phyloP scores from a whole-genome alignment of 1,140 invertebrate genomes.

The Ruditapes philippinarum region DNA sequence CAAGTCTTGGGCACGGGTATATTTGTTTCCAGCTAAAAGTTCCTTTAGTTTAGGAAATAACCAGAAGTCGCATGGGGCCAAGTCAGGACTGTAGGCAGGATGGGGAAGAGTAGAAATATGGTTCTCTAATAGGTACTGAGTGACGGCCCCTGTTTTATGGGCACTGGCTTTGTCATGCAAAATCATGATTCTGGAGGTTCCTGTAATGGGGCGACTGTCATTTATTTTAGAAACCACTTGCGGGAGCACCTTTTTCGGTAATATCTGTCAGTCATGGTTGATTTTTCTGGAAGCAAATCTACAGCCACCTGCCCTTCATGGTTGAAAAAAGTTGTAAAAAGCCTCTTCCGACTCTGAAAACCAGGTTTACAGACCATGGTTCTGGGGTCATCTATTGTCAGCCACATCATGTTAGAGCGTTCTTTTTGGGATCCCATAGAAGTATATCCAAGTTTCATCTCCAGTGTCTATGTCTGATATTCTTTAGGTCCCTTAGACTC shows the following conservation, averaged over 20 bases:
- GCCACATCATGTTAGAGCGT: slow-evolving; percentile 41
- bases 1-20: slow-evolving; percentile 23
- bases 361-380: too few relatives aligned
- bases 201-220: slow-evolving; percentile 12
- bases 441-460: too few relatives aligned
- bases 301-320: slow-evolving; percentile 47
- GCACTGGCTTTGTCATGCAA: neutral
- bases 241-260: slow-evolving; percentile 19
- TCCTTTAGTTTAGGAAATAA: slow-evolving; percentile 33
- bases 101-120: neutral
- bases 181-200: too few relatives aligned
- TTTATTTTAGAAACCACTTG: neutral
- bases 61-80: too few relatives aligned
- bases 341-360: too few relatives aligned
- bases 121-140: slow-evolving; percentile 27
- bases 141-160: too few relatives aligned
- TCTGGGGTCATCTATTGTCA: neutral
- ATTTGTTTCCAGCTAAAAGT: slow-evolving; percentile 34
- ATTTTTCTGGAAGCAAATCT: slow-evolving; percentile 37
- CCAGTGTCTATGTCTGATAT: too few relatives aligned
- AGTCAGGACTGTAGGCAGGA: slow-evolving; percentile 24
- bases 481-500: too few relatives aligned
- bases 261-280: slow-evolving; percentile 34
- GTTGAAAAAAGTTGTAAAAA: slow-evolving; percentile 40
- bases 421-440: too few relatives aligned